Conservation (phyloP, 1,140 invertebrate species). For the Sarcophaga peregrina region DNA sequence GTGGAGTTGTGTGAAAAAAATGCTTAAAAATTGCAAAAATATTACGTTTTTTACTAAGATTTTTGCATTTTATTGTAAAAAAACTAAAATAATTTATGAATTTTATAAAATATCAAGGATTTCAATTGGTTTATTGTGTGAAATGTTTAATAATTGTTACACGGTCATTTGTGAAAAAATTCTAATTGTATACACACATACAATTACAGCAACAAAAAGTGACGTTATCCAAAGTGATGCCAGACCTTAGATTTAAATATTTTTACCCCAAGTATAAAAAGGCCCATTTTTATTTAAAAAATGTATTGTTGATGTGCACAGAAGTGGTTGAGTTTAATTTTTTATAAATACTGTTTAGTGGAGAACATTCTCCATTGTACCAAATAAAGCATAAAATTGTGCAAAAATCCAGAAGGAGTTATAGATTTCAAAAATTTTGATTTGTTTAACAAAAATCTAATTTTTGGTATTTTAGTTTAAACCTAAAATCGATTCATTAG, state of each 20-base stretch:
- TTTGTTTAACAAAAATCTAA: too few species aligned
- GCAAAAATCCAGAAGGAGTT: too few species aligned
- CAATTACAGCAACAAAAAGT: slow-evolving; percentile 21
- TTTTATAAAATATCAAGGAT: slow-evolving; percentile 15
- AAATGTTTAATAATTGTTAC: slow-evolving; percentile 35
- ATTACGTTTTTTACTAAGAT: background rate
- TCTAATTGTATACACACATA: slow-evolving; percentile 33
- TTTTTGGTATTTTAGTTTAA: too few species aligned
- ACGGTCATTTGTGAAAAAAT: slow-evolving; percentile 39
- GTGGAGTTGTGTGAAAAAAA: slow-evolving; percentile 34
- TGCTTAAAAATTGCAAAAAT: background rate
- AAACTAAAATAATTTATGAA: background rate
- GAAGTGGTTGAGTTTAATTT: too few species aligned
- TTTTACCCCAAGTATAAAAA: too few species aligned
- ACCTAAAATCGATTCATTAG: too few species aligned
- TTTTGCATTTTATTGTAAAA: background rate
- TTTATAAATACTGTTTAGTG: too few species aligned
- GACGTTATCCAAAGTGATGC: slow-evolving; percentile 30
- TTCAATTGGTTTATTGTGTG: background rate
- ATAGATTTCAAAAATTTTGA: too few species aligned
- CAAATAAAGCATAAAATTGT: too few species aligned
- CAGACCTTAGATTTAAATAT: background rate
- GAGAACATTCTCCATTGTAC: too few species aligned
- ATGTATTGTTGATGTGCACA: too few species aligned
- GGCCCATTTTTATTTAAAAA: too few species aligned